These are phyloP conservation scores for Meteorus colon DNA, from an alignment of 2,888 invertebrate species.

Conservation along the genomic window DNA sequence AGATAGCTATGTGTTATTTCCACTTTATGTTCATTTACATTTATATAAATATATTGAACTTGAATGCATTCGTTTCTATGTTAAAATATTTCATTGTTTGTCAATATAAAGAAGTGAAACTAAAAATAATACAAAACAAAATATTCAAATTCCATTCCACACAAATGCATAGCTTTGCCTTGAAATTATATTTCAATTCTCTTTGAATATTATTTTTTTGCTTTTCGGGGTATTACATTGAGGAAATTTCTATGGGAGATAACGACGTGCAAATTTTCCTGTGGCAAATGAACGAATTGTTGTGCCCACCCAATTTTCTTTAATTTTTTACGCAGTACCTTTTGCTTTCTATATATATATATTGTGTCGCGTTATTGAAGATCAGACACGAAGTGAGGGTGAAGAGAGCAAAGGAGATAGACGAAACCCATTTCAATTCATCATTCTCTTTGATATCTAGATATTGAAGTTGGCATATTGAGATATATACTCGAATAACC, in stretches of 20 bases:
- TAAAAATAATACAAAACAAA: too few relatives aligned
- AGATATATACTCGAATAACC: constrained; percentile 40
- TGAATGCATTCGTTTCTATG: not conserved
- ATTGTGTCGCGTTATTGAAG: constrained; percentile 8
- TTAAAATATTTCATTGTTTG: too few relatives aligned
- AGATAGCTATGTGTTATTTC: constrained; percentile 3
- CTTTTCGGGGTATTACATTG: too few relatives aligned
- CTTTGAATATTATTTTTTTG: too few relatives aligned
- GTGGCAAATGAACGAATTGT: constrained; percentile 4
- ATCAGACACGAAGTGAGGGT: not conserved
- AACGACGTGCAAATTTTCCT: not conserved
- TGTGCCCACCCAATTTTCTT: not conserved
- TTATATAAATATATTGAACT: constrained; percentile 32
- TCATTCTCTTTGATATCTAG: constrained; percentile 57
- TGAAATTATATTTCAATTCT: too few relatives aligned
- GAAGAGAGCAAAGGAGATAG: not conserved
- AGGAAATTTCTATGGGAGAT: too few relatives aligned
- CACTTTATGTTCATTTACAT: constrained; percentile 51
- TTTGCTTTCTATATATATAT: not conserved
- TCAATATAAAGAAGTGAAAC: too few relatives aligned
- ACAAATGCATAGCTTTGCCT: too few relatives aligned
- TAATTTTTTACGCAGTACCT: not conserved
- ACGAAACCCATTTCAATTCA: constrained; percentile 2
- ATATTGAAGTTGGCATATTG: constrained; percentile 59
- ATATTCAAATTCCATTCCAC: too few relatives aligned